These are phyloP conservation scores for Pantherophis guttatus DNA, from an alignment of 2,113 vertebrate genomes.

Conservation along the genomic window DNA sequence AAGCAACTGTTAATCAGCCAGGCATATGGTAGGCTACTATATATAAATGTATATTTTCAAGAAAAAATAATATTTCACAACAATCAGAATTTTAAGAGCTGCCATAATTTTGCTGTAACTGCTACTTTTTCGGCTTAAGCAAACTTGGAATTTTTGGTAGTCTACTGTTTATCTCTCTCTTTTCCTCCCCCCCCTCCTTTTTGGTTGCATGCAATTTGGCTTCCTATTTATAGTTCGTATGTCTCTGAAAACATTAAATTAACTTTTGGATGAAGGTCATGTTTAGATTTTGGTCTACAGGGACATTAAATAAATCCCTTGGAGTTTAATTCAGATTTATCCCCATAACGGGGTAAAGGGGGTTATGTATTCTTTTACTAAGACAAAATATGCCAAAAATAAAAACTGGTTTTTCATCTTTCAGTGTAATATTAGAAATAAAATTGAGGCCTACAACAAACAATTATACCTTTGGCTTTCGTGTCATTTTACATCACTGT, in stretches of 20 bases:
- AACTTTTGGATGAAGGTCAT: conserved; percentile 33
- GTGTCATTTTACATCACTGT: conserved; percentile 66
- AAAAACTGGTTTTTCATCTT: conserved; percentile 63
- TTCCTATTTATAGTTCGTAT: conserved; percentile 36
- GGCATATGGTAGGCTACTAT: neutral
- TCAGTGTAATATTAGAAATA: conserved; percentile 47
- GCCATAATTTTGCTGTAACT: conserved; percentile 1
- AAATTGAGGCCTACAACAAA: conserved; percentile 54
- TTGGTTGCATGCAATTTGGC: conserved; percentile 7
- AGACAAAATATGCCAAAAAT: conserved; percentile 59
- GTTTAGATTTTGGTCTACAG: conserved; percentile 47
- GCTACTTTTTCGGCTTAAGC: neutral
- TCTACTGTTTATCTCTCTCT: neutral
- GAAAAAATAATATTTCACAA: neutral
- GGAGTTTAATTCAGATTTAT: conserved; percentile 54
- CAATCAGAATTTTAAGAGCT: conserved; percentile 36
- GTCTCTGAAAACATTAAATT: conserved; percentile 40
- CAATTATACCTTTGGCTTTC: conserved; percentile 67
- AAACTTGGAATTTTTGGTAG: conserved; percentile 36
- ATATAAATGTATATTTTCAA: neutral
- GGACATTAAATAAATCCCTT: conserved; percentile 58
- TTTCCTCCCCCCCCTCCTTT: neutral
- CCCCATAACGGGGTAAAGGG: conserved; percentile 55
- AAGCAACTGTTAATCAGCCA: neutral
- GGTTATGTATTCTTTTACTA: conserved; percentile 57